Conservation (phyloP, 2,888 invertebrate genomes). For the Pantelozetes paolii region DNA sequence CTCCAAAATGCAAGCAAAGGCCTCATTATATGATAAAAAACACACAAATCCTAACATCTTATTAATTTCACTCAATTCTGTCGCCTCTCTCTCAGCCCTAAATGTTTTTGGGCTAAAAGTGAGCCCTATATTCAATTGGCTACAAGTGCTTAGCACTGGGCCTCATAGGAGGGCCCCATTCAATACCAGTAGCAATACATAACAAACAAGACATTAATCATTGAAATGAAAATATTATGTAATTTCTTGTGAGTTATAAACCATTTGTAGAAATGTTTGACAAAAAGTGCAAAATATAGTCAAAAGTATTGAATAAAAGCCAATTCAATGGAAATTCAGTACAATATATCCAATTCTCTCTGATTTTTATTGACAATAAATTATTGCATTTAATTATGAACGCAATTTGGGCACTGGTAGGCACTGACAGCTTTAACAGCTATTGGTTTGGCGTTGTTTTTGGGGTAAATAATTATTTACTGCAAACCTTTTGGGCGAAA, state of each 20-base stretch:
- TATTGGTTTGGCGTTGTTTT: no score
- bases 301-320: no score
- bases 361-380: no score
- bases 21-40: conserved; percentile 4
- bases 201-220: conserved; percentile 5
- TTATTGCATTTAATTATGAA: no score
- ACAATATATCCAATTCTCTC: no score
- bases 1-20: neutral
- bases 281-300: neutral
- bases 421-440: no score
- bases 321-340: no score
- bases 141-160: neutral
- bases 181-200: conserved; percentile 9
- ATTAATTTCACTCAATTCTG: conserved; percentile 21
- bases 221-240: neutral
- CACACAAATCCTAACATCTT: neutral
- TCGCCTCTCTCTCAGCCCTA: neutral
- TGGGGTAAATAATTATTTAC: no score
- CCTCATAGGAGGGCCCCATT: conserved; percentile 8
- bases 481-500: no score
- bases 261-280: neutral
- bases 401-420: no score
- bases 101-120: neutral
- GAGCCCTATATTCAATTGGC: conserved; percentile 2
- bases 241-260: neutral